Percentiles rank a stretch among this genome's conserved stretches.
Evolutionary conservation across 2,888 invertebrate genomes (phyloP).

Genomic region (Pomacea canaliculata): DNA sequence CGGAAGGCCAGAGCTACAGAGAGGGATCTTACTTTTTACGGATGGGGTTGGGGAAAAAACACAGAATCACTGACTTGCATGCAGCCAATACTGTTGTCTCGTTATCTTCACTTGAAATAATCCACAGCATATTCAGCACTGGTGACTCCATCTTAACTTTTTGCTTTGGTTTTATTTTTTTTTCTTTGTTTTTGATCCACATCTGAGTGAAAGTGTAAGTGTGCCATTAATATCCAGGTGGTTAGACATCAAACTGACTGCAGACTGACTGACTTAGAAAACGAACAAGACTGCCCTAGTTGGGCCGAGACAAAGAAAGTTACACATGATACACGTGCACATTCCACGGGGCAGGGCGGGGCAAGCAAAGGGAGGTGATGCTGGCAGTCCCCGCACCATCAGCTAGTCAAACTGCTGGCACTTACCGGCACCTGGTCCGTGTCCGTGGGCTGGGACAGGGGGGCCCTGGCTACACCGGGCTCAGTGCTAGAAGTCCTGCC

Average conservation of each 20-base stretch:
- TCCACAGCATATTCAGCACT: no score
- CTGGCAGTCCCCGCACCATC: slow-evolving; percentile 24
- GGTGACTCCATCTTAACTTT: no score
- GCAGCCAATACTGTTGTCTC: no score
- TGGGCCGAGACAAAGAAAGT: slow-evolving; percentile 8
- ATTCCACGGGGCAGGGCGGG: slow-evolving; percentile 18
- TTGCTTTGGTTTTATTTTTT: no score
- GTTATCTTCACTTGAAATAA: no score
- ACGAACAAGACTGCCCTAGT: neutral
- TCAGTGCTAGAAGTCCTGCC: slow-evolving; percentile 30
- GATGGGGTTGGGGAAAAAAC: no score
- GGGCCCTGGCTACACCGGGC: slow-evolving; percentile 33
- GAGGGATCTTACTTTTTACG: neutral
- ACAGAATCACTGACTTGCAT: no score
- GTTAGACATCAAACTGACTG: neutral
- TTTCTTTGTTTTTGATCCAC: no score
- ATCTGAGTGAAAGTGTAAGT: no score
- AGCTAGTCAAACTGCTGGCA: slow-evolving; percentile 38
- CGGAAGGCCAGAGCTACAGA: neutral
- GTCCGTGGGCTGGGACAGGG: slow-evolving; percentile 41
- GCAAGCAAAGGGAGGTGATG: slow-evolving; percentile 19
- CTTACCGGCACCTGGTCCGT: slow-evolving; percentile 54
- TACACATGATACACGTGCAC: slow-evolving; percentile 17
- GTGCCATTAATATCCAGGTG: neutral
- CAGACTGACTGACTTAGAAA: neutral